Conservation (phyloP, 1,140 invertebrate species). For the Brachionus angularis region DNA sequence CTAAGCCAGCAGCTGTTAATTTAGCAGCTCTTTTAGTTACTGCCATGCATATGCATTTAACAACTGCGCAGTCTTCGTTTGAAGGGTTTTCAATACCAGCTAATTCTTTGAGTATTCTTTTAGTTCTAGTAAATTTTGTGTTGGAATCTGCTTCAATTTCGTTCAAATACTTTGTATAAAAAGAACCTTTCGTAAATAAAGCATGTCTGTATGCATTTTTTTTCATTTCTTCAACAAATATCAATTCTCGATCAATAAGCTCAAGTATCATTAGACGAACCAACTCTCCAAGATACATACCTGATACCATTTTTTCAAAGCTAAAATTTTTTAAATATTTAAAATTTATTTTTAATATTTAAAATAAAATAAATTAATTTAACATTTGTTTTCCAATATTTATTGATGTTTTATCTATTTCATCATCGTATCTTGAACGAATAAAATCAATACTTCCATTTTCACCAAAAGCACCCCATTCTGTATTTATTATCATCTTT, state of each 20-base stretch:
- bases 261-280: slow-evolving; percentile 69
- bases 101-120: slow-evolving; percentile 78
- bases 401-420: slow-evolving; percentile 53
- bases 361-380: slow-evolving; percentile 46
- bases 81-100: slow-evolving; percentile 68
- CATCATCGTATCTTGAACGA: slow-evolving; percentile 53
- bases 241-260: slow-evolving; percentile 69
- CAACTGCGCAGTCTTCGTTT: slow-evolving; percentile 79
- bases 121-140: slow-evolving; percentile 69
- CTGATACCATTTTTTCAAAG: slow-evolving; percentile 86
- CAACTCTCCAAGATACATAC: slow-evolving; percentile 79
- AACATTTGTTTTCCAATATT: slow-evolving; percentile 53
- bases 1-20: slow-evolving; percentile 79
- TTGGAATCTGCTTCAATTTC: slow-evolving; percentile 46
- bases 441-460: slow-evolving; percentile 54
- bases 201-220: slow-evolving; percentile 60
- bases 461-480: slow-evolving; percentile 59
- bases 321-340: slow-evolving; percentile 57
- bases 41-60: slow-evolving; percentile 82
- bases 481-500: slow-evolving; percentile 62
- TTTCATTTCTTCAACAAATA: slow-evolving; percentile 66
- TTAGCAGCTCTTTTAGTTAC: slow-evolving; percentile 86
- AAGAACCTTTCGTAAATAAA: slow-evolving; percentile 49
- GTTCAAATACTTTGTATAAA: slow-evolving; percentile 50
- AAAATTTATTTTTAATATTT: not conserved